Evolutionary conservation across 1,140 invertebrate genomes (phyloP), one percentile per base, ranked within the genome.

Genomic region (Metopolophium dirhodum): DNA sequence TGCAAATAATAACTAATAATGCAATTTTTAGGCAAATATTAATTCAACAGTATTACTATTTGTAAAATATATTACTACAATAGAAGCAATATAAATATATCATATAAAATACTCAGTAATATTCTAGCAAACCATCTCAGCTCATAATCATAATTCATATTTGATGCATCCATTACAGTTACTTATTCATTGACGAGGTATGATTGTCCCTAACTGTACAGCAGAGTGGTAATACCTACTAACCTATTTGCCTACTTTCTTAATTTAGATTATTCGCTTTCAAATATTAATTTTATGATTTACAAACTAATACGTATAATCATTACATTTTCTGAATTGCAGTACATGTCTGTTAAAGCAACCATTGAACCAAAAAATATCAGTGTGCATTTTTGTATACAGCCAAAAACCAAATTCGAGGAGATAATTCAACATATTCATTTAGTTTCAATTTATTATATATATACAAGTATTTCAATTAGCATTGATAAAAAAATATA

Each of bases 401-500:
- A 68, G n/a, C 61, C 14, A 68, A n/a, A 68, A 68, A 68, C 8
- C n/a, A 68, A 68, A 68, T n/a, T 68, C 18, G 1, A n/a, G 30
- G 30, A n/a, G 30, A 18, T 68, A 11, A 68, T 68, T 68, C n/a
- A 88, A 88, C 20, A 88, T 22, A 88, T 88, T 23, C 20, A 57
- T 49, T 86, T 93, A 47, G 54, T 87, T 93, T 83, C 2, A 88
- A 93, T 54, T 87, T 83, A 93, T 83, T 85, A 41, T 37, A 57
- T 87, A 82, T 61, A 54, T 54, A 86, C 85, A 88, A 37, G 37
- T 61, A 3, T 87, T 83, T 54, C 23, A 49, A 49, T 92, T 82
- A 82, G 49, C 82, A 85, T 54, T 93, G 41, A 93, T 35, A 93
- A 51, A 93, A 51, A 93, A 57, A 93, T 83, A 77, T 35, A 47